A percentile compares a stretch with the other conserved stretches of the same genome.
Conservation (phyloP, 2,888 invertebrate genomes). For the Yponomeuta evonymella region DNA sequence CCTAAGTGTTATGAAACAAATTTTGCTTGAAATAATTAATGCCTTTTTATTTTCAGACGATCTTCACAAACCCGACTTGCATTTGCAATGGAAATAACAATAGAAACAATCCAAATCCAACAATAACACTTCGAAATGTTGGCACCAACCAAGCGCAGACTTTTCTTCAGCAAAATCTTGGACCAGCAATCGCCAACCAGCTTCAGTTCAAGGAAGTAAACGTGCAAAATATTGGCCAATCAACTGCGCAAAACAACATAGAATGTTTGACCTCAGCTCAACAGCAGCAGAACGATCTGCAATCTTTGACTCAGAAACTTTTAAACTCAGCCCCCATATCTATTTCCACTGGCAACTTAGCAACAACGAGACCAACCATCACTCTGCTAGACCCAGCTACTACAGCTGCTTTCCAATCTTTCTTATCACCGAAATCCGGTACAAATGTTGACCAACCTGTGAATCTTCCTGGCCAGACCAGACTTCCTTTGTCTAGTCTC, state of each 20-base stretch:
- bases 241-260: neutral
- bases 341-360: neutral
- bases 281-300: neutral
- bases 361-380: neutral
- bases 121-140: neutral
- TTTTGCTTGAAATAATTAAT: constrained; percentile 14
- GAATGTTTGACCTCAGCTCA: neutral
- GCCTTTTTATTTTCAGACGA: constrained; percentile 5
- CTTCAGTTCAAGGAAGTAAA: neutral
- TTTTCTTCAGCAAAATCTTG: neutral
- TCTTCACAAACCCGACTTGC: neutral
- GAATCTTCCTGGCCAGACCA: neutral
- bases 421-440: neutral
- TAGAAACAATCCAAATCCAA: neutral
- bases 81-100: neutral
- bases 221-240: neutral
- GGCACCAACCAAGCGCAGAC: constrained; percentile 2
- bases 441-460: neutral
- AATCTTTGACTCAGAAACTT: neutral
- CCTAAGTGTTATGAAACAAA: too few species aligned
- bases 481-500: neutral
- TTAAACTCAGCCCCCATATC: neutral
- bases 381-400: neutral
- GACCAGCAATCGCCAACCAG: neutral
- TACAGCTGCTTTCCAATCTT: constrained; percentile 1